Evolutionary conservation across 2,113 vertebrate genomes (phyloP).

Genomic region (Litocranius walleri): DNA sequence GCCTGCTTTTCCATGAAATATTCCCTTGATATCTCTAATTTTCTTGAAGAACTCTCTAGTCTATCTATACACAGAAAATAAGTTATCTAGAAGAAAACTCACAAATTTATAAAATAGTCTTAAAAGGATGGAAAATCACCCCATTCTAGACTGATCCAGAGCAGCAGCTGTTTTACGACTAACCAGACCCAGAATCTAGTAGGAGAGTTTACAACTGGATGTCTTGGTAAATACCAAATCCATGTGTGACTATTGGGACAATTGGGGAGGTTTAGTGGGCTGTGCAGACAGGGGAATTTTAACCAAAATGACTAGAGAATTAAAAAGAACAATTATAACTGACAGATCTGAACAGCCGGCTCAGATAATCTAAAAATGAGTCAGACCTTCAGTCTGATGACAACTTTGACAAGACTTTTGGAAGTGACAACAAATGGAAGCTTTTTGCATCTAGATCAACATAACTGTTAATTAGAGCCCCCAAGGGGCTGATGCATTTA

Average conservation of each 20-base stretch:
- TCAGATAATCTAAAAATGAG: constrained; percentile 34
- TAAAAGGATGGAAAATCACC: not conserved
- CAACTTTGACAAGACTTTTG: not conserved
- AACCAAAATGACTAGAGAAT: constrained; percentile 5
- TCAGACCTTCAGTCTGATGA: not conserved
- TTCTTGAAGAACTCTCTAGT: not conserved
- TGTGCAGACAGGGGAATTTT: not conserved
- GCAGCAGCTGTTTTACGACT: not conserved
- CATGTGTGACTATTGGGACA: not conserved
- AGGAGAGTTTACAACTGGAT: not conserved
- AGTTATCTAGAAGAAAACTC: not conserved
- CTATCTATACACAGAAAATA: not conserved
- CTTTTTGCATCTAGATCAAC: not conserved
- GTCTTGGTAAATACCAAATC: not conserved
- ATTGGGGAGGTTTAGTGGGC: not conserved
- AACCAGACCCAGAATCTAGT: not conserved
- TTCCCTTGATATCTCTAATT: not conserved
- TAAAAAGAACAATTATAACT: not conserved
- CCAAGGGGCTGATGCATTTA: not conserved
- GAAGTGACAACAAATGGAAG: not conserved
- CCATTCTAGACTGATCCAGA: not conserved
- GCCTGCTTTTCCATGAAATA: not conserved
- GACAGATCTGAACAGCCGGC: constrained; percentile 29
- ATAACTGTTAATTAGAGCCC: not conserved
- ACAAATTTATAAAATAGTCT: not conserved